Base-by-base conservation (phyloP, 2,113 vertebrate genomes). In the Hirundichthys speculiger region DNA sequence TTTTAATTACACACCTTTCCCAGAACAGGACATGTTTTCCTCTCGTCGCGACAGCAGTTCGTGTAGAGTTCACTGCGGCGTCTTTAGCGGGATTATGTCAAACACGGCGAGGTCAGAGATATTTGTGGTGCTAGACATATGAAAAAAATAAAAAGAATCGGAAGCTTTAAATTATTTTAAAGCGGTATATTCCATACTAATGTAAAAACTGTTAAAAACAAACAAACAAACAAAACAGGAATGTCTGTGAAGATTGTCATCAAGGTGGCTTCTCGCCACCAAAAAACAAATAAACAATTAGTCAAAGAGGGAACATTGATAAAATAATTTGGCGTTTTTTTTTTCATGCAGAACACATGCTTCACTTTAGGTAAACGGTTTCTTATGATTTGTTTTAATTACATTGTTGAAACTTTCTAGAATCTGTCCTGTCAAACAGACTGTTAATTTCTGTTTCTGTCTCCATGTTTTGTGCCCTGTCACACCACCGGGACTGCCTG, bases 31-130 rank as follows among this genome's bases (percentile, higher is more conserved):
- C 13, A 2, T 20, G 4, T 60, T 22, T 48, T 22, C 38, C 4
- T 57, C 25, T 25, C 4, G 22, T 24, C 25, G 48, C 7, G n/a
- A 10, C 45, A 15, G 18, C 34, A 27, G 72, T 67, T 79, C 56
- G 64, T 1, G 21, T 0, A 13, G 73, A 70, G 72, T 83, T 82
- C 77, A 78, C n/a, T 15, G 53, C 56, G 47, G 13, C 22, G 70
- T 38, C 34, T 80, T 80, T 63, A 77, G 70, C 57, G 14, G 72
- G 84, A 79, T 88, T 88, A 86, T 46, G 56, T 39, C 30, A 58
- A 79, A 76, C 2, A 3, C 21, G 49, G 38, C 59, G 20, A 78
- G 69, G 62, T 77, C 79, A 65, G 46, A 14, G 48, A 46, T 69
- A 50, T 78, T 60, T 71, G 49, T 65, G 64, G 54, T 50, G 16